Percentiles rank a stretch among this genome's conserved stretches.
Evolutionary conservation across 2,888 invertebrate species (phyloP).

Genomic region (Kuschelorhynchus macadamiae): DNA sequence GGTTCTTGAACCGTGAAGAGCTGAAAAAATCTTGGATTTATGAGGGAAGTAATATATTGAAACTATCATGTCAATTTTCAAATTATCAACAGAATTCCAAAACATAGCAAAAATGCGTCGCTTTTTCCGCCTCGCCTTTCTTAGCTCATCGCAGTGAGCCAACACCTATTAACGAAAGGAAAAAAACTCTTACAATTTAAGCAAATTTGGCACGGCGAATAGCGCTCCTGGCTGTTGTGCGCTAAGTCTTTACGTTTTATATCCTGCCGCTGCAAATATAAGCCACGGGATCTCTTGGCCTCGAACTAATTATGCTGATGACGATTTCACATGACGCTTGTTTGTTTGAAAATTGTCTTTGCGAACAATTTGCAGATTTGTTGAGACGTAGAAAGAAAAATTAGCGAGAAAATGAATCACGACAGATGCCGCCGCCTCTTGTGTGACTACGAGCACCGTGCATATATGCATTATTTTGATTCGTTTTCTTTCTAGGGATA

Average conservation of each 20-base stretch:
- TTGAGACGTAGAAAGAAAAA: conserved; percentile 37
- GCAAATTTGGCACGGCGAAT: conserved; percentile 19
- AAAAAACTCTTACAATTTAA: neutral
- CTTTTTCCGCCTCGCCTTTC: conserved; percentile 13
- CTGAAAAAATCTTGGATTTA: no score
- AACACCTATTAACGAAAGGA: neutral
- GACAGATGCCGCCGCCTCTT: conserved; percentile 30
- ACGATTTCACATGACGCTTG: conserved; percentile 59
- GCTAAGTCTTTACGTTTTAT: conserved; percentile 17
- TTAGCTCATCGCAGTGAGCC: conserved; percentile 15
- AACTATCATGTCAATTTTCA: no score
- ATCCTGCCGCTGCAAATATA: conserved; percentile 31
- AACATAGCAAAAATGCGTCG: no score
- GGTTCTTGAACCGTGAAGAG: no score
- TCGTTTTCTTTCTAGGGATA: no score
- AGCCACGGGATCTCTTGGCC: conserved; percentile 55
- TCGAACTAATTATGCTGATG: conserved; percentile 63
- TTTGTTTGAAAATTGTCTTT: conserved; percentile 54
- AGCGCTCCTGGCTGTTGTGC: conserved; percentile 14
- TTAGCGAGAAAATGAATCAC: conserved; percentile 32
- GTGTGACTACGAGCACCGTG: conserved; percentile 3
- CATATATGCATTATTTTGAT: no score
- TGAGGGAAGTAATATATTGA: no score
- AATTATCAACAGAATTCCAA: no score
- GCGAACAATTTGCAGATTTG: conserved; percentile 36